Percentiles rank a stretch among this genome's conserved stretches.
Evolutionary conservation across 35 echinoderm and acorn worm genomes (phyloP).

Genomic region (Apostichopus parvimensis): DNA sequence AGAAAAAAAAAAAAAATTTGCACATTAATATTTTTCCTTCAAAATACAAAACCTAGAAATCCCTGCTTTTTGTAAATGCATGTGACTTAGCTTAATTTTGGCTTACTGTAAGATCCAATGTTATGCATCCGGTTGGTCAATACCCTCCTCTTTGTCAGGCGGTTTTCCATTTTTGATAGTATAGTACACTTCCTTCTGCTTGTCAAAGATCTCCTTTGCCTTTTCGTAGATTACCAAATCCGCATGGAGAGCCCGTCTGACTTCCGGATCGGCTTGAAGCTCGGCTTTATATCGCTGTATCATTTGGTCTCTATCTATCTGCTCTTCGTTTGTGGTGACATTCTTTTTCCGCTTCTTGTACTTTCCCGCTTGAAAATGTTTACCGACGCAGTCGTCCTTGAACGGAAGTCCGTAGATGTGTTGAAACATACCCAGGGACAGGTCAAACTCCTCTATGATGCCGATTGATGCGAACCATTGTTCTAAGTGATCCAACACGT

Average conservation of each 20-base stretch:
- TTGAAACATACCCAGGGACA: conserved; percentile 66
- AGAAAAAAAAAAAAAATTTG: neutral
- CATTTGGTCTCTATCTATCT: conserved; percentile 37
- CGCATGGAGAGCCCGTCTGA: conserved; percentile 51
- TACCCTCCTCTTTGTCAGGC: neutral
- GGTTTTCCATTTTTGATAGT: conserved; percentile 38
- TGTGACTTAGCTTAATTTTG: neutral
- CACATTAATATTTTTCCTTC: neutral
- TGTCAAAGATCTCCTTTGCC: conserved; percentile 67
- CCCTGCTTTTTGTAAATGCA: neutral
- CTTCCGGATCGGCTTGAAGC: conserved; percentile 57
- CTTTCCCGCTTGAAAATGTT: conserved; percentile 53
- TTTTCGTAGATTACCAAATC: conserved; percentile 69
- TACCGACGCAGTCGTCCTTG: conserved; percentile 48
- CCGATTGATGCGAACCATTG: conserved; percentile 76
- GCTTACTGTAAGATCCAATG: neutral
- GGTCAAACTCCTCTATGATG: conserved; percentile 70
- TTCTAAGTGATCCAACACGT: conserved; percentile 63
- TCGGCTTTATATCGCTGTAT: conserved; percentile 49
- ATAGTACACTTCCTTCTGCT: conserved; percentile 52
- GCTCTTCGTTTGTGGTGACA: conserved; percentile 20
- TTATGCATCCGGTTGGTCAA: neutral
- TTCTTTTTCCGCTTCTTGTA: conserved; percentile 53
- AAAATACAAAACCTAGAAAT: neutral
- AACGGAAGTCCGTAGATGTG: conserved; percentile 73